Conservation (phyloP, 2,113 vertebrate species). For the Falco punctatus region DNA sequence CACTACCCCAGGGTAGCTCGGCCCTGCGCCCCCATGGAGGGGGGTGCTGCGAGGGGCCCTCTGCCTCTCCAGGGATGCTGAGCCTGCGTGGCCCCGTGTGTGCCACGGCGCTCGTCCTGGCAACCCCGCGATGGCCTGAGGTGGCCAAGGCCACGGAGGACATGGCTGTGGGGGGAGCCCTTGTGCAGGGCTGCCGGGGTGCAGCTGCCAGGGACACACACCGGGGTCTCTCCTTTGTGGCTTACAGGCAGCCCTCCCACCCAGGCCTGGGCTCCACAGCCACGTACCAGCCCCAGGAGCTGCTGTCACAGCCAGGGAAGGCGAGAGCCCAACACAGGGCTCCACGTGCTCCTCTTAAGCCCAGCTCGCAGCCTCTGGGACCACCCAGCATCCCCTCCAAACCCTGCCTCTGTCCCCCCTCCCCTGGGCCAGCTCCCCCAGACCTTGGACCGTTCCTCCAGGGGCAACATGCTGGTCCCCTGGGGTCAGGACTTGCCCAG, state of each 20-base stretch:
- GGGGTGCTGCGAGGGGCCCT: background rate
- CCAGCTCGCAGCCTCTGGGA: background rate
- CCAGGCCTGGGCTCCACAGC: background rate
- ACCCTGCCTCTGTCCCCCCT: background rate
- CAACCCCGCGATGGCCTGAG: fast-evolving
- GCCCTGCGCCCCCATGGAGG: background rate
- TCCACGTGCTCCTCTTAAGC: background rate
- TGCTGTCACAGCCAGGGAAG: background rate
- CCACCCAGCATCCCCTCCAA: too few species aligned
- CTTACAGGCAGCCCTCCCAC: background rate
- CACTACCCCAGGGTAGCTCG: background rate
- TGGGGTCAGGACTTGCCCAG: fast-evolving
- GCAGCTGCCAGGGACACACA: background rate
- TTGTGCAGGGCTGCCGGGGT: fast-evolving
- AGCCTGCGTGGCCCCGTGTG: fast-evolving
- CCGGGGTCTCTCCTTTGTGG: fast-evolving
- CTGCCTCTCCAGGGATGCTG: background rate
- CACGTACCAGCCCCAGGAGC: background rate
- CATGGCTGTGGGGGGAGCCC: background rate
- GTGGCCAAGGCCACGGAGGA: background rate
- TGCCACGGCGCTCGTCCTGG: fast-evolving
- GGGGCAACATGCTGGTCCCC: background rate
- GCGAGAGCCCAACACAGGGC: background rate
- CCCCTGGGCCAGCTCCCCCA: background rate
- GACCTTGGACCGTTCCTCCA: fast-evolving